Evolutionary conservation across 2,888 invertebrate genomes (phyloP).

Genomic region (Seira ritae): DNA sequence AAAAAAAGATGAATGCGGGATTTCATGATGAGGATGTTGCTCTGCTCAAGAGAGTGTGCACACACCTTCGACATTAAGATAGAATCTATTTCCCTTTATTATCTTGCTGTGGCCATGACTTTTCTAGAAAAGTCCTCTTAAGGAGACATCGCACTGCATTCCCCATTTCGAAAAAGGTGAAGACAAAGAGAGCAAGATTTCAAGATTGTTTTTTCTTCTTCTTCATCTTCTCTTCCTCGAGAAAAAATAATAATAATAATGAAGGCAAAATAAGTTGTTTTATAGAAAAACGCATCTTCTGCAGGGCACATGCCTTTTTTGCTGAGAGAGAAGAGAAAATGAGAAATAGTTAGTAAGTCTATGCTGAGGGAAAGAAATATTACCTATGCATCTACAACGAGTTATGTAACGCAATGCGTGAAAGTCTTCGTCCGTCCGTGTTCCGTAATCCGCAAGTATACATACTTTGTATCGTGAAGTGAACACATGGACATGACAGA

Average conservation of each 20-base stretch:
- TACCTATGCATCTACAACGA: neutral
- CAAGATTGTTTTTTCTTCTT: neutral
- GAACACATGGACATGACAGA: constrained; percentile 29
- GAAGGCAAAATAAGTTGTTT: constrained; percentile 10
- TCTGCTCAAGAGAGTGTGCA: neutral
- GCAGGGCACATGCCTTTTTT: constrained; percentile 30
- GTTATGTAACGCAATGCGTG: constrained; percentile 2
- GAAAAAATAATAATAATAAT: neutral
- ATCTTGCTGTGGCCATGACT: constrained; percentile 9
- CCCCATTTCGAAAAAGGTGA: neutral
- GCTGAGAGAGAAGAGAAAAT: neutral
- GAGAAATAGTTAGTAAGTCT: too few relatives aligned
- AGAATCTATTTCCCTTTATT: constrained; percentile 14
- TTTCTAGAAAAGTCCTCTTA: neutral
- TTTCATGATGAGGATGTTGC: too few relatives aligned
- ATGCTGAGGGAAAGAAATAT: neutral
- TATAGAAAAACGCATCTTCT: constrained; percentile 11
- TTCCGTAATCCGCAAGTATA: too few relatives aligned
- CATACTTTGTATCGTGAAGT: neutral
- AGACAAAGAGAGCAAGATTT: constrained; percentile 32
- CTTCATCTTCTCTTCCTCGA: neutral
- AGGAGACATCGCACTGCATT: neutral
- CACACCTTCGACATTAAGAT: constrained; percentile 16
- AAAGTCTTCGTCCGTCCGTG: neutral
- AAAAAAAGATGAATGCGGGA: too few relatives aligned